These are phyloP conservation scores for Setipinna tenuifilis DNA, from an alignment of 2,797 vertebrate species.

Conservation along the genomic window DNA sequence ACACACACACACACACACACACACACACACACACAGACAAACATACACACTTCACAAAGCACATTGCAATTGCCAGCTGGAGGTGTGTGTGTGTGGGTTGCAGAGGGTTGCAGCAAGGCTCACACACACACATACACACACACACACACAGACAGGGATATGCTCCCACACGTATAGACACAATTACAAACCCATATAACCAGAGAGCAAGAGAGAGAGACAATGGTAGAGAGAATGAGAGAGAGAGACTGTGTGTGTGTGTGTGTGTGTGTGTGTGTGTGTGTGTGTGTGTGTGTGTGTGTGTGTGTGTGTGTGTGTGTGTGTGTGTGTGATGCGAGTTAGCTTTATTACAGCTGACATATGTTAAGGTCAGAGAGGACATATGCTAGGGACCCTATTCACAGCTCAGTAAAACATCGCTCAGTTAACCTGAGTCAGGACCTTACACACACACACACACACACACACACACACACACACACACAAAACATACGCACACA, in stretches of 20 bases:
- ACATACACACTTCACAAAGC: background rate
- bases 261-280: background rate
- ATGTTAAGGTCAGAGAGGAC: background rate
- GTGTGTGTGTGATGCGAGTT: background rate
- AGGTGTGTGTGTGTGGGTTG: background rate
- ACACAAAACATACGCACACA: background rate
- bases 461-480: conserved; percentile 1
- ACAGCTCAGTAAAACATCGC: background rate
- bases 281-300: background rate
- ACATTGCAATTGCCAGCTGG: background rate
- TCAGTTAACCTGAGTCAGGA: background rate
- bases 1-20: no score
- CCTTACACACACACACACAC: background rate
- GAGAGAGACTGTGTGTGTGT: background rate
- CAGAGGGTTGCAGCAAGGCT: no score
- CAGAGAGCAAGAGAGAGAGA: no score
- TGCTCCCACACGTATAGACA: no score
- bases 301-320: no score
- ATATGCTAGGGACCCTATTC: background rate
- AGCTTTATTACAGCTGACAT: background rate
- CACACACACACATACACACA: no score
- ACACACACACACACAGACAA: no score
- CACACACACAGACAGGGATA: no score
- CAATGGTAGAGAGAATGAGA: background rate
- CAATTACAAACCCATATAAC: no score